Conservation (phyloP, 2,113 vertebrate species). For the Apus apus region DNA sequence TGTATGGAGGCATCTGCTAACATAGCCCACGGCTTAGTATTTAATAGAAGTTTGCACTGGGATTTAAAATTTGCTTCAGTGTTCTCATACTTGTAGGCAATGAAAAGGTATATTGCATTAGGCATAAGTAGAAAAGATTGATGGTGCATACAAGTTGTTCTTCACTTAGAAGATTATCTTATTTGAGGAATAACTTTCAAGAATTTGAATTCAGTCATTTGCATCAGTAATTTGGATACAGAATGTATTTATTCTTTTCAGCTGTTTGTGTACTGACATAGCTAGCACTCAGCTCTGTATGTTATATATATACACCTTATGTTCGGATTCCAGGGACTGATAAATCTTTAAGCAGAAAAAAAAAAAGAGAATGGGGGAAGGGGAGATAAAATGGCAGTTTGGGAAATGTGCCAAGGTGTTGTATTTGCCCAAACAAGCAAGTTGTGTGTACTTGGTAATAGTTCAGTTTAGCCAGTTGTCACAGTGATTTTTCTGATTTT, state of each 20-base stretch:
- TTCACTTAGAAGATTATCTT: not conserved
- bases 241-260: not conserved
- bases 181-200: not conserved
- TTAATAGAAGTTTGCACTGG: not conserved
- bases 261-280: not conserved
- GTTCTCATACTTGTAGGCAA: not conserved
- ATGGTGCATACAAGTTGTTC: not conserved
- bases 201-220: not conserved
- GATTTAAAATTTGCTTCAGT: not conserved
- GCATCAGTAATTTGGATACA: not conserved
- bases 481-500: not conserved
- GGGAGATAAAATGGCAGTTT: not conserved
- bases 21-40: not conserved
- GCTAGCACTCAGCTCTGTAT: not conserved
- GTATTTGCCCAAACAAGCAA: not conserved
- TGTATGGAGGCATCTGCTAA: not conserved
- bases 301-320: not conserved
- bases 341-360: not conserved
- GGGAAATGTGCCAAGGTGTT: not conserved
- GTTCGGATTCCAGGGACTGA: not conserved
- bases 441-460: not conserved
- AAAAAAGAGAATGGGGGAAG: accelerated
- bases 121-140: not conserved
- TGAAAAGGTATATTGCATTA: not conserved
- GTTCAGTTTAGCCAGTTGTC: not conserved